Base-by-base conservation (phyloP, 2,113 vertebrate genomes). In the Euleptes europaea region DNA sequence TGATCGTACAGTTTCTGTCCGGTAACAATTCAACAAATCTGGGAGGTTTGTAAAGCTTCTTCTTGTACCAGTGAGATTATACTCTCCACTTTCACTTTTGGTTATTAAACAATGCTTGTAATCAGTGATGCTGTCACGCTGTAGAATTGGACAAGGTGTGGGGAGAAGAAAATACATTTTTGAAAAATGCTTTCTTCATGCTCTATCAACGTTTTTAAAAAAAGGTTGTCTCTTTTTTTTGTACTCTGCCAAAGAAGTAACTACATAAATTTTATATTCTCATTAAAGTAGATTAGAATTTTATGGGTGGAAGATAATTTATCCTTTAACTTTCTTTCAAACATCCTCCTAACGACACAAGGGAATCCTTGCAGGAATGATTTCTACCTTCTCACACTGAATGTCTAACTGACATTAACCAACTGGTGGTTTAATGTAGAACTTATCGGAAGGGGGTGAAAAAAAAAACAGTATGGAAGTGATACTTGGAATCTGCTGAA, bases 31-130 rank as follows among this genome's bases (percentile, higher is more conserved):
- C 94, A 99, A 96, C 49, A 99, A 97, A 84, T 99, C 98, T 92
- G 96, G 96, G 85, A 99, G 96, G 42, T 95, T 98, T 88, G 87
- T 91, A 69, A 99, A 99, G 91, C 94, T 98, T 95, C 95, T 98
- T 95, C 98, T 98, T 2, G 98, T 97, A 60, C 99, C 98, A 83
- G 95, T 98, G 84, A 99, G 97, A 87, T 97, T 97, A 93, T 96
- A 99, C 87, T 99, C 97, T 42, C 97, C 97, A 0, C 94, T 96
- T 26, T 97, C 96, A 31, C 96, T 98, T 95, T 97, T 98, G 1
- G 97, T 94, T 79, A 99, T 98, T 95, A 98, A 96, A 93, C 99
- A 99, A 93, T 99, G 99, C 60, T 98, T 99, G 85, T 98, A 97
- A 91, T 98, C 97, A 90, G 95, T 96, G 88, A 94, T 92, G n/a